Evolutionary conservation across 1,140 invertebrate species (phyloP).

Genomic region (Wasmannia auropunctata): DNA sequence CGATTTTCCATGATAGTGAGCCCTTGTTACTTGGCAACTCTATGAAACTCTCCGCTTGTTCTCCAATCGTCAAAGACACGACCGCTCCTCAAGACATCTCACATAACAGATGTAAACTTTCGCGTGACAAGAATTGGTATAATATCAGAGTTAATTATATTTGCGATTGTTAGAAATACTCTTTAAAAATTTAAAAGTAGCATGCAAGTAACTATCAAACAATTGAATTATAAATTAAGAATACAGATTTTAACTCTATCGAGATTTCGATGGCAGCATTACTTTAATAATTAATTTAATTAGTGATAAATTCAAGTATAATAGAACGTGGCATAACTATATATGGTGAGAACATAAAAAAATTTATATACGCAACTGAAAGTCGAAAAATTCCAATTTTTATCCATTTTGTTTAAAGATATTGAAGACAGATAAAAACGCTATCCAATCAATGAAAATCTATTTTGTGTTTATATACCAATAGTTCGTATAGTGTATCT

Average conservation of each 20-base stretch:
- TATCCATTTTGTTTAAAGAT: constrained; percentile 9
- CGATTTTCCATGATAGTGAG: constrained; percentile 69
- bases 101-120: constrained; percentile 59
- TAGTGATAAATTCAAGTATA: background rate
- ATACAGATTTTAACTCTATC: background rate
- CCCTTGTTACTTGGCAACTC: constrained; percentile 67
- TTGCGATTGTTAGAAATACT: constrained; percentile 43
- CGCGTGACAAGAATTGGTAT: constrained; percentile 52
- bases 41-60: constrained; percentile 62
- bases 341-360: background rate
- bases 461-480: constrained; percentile 35
- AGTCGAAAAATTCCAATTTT: background rate
- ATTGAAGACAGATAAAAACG: constrained; percentile 23
- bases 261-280: background rate
- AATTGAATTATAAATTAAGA: background rate
- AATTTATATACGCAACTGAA: background rate
- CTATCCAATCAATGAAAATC: constrained; percentile 30
- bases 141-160: constrained; percentile 59
- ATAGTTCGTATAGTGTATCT: constrained; percentile 12
- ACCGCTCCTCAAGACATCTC: constrained; percentile 55
- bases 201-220: background rate
- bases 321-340: background rate
- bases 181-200: background rate
- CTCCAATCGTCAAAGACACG: constrained; percentile 65
- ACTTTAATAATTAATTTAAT: constrained; percentile 1